Evolutionary conservation across 2,888 invertebrate genomes (phyloP).

Genomic region (Anthoptus insignis): DNA sequence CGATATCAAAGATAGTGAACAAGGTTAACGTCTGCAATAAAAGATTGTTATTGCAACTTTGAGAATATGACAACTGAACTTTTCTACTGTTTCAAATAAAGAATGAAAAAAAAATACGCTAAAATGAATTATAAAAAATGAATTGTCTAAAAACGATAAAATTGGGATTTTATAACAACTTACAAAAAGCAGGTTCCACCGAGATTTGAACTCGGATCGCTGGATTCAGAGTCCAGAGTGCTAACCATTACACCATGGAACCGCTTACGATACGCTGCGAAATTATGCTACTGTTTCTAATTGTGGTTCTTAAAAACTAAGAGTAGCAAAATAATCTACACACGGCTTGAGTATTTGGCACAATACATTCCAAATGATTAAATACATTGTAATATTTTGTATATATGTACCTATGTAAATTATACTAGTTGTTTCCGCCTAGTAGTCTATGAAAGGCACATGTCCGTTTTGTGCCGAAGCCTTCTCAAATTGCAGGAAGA

Average conservation of each 20-base stretch:
- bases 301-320: neutral
- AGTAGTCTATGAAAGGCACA: too few species aligned
- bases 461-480: too few species aligned
- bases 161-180: neutral
- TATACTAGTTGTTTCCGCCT: too few species aligned
- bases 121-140: neutral
- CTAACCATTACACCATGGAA: conserved; percentile 94
- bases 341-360: too few species aligned
- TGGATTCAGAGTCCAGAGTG: conserved; percentile 95
- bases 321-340: too few species aligned
- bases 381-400: too few species aligned
- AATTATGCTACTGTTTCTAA: neutral
- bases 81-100: neutral
- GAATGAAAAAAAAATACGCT: neutral
- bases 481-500: too few species aligned
- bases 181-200: conserved; percentile 89
- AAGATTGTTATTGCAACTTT: neutral
- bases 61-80: too few species aligned
- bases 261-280: conserved; percentile 59
- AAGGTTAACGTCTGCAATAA: neutral
- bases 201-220: conserved; percentile 95
- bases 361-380: too few species aligned
- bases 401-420: too few species aligned
- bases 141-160: neutral
- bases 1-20: neutral